Evolutionary conservation across 2,888 invertebrate species (phyloP).

Genomic region (Platycheirus albimanus): DNA sequence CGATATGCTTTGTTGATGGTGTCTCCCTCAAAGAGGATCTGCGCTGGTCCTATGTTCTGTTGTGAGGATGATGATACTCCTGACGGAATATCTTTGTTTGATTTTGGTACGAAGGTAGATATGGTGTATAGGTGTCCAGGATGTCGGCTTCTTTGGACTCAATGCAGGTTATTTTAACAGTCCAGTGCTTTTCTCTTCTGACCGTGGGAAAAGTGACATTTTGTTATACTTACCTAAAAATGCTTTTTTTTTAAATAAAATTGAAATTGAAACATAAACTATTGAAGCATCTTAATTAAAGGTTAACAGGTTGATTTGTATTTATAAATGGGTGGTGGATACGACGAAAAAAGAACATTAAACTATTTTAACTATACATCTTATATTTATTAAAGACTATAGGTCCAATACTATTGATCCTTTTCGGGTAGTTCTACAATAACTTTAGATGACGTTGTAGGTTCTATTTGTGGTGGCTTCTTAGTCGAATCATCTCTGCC

Average conservation of each 20-base stretch:
- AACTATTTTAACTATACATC: too few relatives aligned
- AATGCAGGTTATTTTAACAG: constrained; percentile 62
- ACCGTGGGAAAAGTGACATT: constrained; percentile 68
- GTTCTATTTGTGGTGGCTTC: constrained; percentile 8
- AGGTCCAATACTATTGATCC: background rate
- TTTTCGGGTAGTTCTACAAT: constrained; percentile 1
- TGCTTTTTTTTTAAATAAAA: background rate
- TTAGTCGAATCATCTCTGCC: background rate
- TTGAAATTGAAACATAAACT: constrained; percentile 5
- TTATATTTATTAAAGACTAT: too few relatives aligned
- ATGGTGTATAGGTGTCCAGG: constrained; percentile 45
- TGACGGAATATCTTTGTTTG: constrained; percentile 50
- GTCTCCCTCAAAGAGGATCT: constrained; percentile 61
- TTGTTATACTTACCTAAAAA: too few relatives aligned
- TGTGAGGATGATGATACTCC: constrained; percentile 59
- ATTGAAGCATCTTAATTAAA: background rate
- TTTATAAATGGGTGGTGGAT: background rate
- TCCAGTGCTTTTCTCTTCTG: constrained; percentile 55
- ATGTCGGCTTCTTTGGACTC: constrained; percentile 58
- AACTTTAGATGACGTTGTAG: constrained; percentile 9
- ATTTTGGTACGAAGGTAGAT: background rate
- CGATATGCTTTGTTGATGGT: constrained; percentile 58
- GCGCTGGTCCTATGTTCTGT: constrained; percentile 41
- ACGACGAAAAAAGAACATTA: background rate
- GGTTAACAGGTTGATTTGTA: constrained; percentile 5